Conservation (phyloP, 2,888 invertebrate genomes). For the Trachelus troglodyta region DNA sequence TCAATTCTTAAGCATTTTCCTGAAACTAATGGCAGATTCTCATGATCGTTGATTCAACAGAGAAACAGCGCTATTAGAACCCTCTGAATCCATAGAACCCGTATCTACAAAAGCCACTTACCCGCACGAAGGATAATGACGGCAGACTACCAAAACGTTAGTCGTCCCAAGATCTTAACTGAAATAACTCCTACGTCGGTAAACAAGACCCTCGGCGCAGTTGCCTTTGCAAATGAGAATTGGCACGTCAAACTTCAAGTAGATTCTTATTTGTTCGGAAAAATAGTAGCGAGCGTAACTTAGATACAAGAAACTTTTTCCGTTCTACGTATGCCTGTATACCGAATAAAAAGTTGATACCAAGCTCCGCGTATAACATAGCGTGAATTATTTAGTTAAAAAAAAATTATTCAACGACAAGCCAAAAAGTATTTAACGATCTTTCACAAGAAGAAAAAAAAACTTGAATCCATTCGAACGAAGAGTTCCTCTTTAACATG, state of each 20-base stretch:
- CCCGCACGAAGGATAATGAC: neutral
- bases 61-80: neutral
- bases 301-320: neutral
- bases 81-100: neutral
- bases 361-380: neutral
- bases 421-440: neutral
- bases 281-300: neutral
- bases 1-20: neutral
- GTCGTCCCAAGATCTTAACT: neutral
- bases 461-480: neutral
- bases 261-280: neutral
- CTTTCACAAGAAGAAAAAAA: neutral
- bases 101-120: neutral
- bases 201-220: neutral
- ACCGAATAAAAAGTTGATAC: neutral
- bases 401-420: neutral
- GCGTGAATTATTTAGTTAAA: neutral
- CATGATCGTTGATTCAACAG: neutral
- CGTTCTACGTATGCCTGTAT: neutral
- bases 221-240: neutral
- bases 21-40: neutral
- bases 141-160: neutral
- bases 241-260: neutral
- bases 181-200: neutral
- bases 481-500: neutral